These are phyloP conservation scores for Spodoptera littoralis DNA, from an alignment of 2,888 invertebrate species.

Conservation along the genomic window DNA sequence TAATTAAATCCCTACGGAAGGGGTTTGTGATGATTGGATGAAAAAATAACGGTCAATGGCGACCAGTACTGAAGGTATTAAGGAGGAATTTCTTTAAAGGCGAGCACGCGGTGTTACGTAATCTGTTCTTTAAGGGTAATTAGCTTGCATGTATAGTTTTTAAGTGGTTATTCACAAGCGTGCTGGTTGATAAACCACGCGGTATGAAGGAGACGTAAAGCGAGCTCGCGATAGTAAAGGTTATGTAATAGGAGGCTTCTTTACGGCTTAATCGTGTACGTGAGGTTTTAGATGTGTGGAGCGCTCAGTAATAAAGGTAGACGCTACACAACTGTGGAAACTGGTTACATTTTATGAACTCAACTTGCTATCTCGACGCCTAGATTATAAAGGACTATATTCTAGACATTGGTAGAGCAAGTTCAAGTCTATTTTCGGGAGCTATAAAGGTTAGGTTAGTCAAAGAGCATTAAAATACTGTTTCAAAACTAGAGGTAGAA, in stretches of 20 bases:
- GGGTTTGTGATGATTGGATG: constrained; percentile 64
- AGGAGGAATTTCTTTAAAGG: constrained; percentile 1
- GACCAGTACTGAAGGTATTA: constrained; percentile 25
- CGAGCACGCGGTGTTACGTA: constrained; percentile 41
- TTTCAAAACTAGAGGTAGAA: no score
- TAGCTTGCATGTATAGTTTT: constrained; percentile 36
- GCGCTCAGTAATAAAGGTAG: constrained; percentile 40
- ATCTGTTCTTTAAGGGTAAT: constrained; percentile 42
- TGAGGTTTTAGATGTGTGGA: constrained; percentile 42
- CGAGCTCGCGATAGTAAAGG: constrained; percentile 53
- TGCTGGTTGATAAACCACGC: constrained; percentile 42
- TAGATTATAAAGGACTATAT: constrained; percentile 3
- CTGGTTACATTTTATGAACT: constrained; percentile 10
- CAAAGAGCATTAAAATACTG: no score
- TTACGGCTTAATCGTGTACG: constrained; percentile 49
- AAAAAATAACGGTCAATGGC: constrained; percentile 58
- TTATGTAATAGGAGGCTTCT: constrained; percentile 61
- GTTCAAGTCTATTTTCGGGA: no score
- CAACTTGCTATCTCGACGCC: constrained; percentile 11
- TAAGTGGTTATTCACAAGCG: constrained; percentile 40
- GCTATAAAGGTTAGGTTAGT: no score
- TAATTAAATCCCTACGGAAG: constrained; percentile 71
- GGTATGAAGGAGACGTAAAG: constrained; percentile 47
- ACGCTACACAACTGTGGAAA: constrained; percentile 15
- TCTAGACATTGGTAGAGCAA: no score